Conservation (phyloP, 2,113 vertebrate species). For the Microcebus ravelobensis region DNA sequence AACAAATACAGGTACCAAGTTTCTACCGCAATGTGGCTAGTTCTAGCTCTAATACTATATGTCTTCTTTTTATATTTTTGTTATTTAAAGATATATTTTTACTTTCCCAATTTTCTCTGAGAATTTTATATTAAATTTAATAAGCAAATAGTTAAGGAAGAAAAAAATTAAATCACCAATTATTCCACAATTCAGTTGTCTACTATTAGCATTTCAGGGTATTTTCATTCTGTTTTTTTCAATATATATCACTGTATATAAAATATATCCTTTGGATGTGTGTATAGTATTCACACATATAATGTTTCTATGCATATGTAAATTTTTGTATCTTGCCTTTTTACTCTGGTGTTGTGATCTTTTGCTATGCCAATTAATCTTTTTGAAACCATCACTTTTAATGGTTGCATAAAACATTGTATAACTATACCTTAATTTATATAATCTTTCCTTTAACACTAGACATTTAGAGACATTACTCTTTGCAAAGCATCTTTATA, state of each 20-base stretch:
- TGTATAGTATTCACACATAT: background rate
- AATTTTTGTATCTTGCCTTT: background rate
- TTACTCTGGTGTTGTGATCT: background rate
- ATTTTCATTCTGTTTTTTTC: background rate
- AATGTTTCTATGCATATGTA: background rate
- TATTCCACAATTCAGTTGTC: background rate
- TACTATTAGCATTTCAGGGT: slow-evolving; percentile 17
- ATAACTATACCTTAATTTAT: background rate
- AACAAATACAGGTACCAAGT: background rate
- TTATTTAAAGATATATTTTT: background rate
- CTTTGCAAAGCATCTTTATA: background rate
- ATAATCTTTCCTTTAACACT: slow-evolving; percentile 23
- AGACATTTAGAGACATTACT: background rate
- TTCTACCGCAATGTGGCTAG: background rate
- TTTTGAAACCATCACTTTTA: slow-evolving; percentile 15
- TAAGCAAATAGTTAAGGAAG: background rate
- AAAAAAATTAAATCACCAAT: slow-evolving; percentile 35
- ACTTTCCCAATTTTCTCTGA: background rate
- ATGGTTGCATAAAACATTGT: background rate
- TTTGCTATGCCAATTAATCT: background rate
- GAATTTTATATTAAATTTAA: slow-evolving; percentile 7
- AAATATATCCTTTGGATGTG: background rate
- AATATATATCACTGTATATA: background rate
- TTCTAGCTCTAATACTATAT: background rate
- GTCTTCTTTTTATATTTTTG: background rate